Percentiles rank a stretch among this genome's conserved stretches.
Conservation (phyloP, 2,113 vertebrate genomes). For the Lasiurus cinereus region DNA sequence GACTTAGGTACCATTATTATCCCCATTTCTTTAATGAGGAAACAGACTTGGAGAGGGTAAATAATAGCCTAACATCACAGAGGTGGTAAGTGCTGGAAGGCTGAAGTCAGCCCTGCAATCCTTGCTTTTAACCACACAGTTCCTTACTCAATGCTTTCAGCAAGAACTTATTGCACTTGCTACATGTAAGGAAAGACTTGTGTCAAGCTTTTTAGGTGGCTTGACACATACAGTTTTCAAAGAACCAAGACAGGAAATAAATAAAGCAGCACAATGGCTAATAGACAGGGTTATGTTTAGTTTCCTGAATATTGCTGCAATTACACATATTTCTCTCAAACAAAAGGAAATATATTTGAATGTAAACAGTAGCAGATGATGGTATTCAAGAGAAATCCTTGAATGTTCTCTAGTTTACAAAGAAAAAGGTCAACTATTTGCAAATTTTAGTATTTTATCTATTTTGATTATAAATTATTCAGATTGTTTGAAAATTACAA, state of each 20-base stretch:
- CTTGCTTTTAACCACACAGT: not conserved
- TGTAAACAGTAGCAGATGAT: not conserved
- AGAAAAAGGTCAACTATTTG: not conserved
- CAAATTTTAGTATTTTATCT: conserved; percentile 41
- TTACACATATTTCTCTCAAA: not conserved
- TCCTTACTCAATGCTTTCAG: not conserved
- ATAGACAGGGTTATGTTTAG: not conserved
- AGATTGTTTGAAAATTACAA: not conserved
- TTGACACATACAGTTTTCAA: not conserved
- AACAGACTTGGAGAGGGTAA: not conserved
- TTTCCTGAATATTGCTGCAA: not conserved
- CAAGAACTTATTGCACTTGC: not conserved
- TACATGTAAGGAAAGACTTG: not conserved
- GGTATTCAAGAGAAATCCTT: not conserved
- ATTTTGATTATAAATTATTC: conserved; percentile 46
- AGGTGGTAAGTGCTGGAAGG: not conserved
- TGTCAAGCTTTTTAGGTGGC: not conserved
- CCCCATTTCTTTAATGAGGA: conserved; percentile 7
- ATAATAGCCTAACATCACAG: not conserved
- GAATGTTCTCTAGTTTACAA: not conserved
- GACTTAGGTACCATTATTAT: not conserved
- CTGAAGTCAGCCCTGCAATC: not conserved
- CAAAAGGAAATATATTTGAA: conserved; percentile 47
- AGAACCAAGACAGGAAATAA: not conserved
- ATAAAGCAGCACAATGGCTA: not conserved